Conservation (phyloP, 2,113 vertebrate genomes). For the Hippocampus guttulatus region DNA sequence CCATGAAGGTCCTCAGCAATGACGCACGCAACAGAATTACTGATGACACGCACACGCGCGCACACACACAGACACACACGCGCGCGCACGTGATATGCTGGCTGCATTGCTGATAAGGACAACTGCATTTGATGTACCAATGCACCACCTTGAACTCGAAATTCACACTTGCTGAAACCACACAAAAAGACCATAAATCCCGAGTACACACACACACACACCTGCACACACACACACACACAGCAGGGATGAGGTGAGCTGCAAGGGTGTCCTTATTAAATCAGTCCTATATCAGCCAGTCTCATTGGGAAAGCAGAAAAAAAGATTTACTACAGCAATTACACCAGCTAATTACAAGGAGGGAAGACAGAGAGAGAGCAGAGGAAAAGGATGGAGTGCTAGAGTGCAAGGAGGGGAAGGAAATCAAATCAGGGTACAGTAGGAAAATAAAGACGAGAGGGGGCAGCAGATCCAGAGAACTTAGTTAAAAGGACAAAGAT, state of each 20-base stretch:
- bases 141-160: conserved; percentile 67
- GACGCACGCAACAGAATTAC: conserved; percentile 61
- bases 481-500: conserved; percentile 44
- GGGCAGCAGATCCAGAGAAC: conserved; percentile 24
- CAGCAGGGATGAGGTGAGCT: conserved; percentile 61
- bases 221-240: conserved; percentile 35
- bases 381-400: conserved; percentile 37
- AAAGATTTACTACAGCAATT: conserved; percentile 80
- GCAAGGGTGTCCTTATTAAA: conserved; percentile 72
- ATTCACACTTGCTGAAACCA: conserved; percentile 64
- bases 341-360: conserved; percentile 74
- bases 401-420: conserved; percentile 43
- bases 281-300: conserved; percentile 73
- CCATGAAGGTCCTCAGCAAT: conserved; percentile 68
- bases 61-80: conserved; percentile 23
- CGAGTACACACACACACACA: conserved; percentile 56
- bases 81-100: conserved; percentile 27
- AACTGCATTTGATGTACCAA: conserved; percentile 54
- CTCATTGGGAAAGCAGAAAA: conserved; percentile 71
- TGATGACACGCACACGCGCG: conserved; percentile 41
- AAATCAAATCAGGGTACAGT: conserved; percentile 58
- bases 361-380: conserved; percentile 48
- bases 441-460: conserved; percentile 45
- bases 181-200: conserved; percentile 72
- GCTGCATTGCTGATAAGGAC: conserved; percentile 68